Conservation (phyloP, 35 echinoderm and acorn worm genomes). For the Amphiura filiformis region DNA sequence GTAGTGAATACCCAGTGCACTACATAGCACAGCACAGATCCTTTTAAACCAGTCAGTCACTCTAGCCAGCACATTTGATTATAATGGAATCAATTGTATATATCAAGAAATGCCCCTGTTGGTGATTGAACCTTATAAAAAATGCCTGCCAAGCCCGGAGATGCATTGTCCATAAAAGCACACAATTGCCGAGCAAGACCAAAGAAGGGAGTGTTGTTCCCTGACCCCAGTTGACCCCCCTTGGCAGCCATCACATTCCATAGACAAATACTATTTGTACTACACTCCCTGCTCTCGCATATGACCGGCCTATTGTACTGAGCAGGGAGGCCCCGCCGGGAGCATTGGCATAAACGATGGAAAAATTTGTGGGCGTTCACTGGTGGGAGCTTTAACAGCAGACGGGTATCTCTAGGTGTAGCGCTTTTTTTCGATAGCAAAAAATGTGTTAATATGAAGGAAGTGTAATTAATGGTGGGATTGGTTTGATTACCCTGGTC, state of each 20-base stretch:
- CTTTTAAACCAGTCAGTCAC: no score
- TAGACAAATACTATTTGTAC: conserved; percentile 6
- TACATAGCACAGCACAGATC: no score
- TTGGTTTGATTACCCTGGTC: not conserved
- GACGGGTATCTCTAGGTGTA: not conserved
- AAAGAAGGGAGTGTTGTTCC: conserved; percentile 8
- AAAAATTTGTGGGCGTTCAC: not conserved
- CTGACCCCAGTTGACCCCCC: conserved; percentile 3
- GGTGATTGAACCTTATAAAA: not conserved
- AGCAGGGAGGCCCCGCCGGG: not conserved
- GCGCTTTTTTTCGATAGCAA: not conserved
- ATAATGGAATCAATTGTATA: conserved; percentile 7
- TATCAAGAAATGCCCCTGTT: not conserved
- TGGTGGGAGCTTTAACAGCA: not conserved
- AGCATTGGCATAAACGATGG: not conserved
- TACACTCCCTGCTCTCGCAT: not conserved
- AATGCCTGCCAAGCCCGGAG: not conserved
- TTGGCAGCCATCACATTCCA: not conserved
- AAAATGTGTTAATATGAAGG: not conserved
- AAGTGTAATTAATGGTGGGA: not conserved
- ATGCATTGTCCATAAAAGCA: conserved; percentile 9
- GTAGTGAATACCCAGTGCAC: no score
- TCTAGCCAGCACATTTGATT: conserved; percentile 3
- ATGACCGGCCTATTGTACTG: conserved; percentile 2
- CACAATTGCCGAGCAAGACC: conserved; percentile 6